Conservation (phyloP, 2,797 vertebrate genomes). For the Phoebastria nigripes region DNA sequence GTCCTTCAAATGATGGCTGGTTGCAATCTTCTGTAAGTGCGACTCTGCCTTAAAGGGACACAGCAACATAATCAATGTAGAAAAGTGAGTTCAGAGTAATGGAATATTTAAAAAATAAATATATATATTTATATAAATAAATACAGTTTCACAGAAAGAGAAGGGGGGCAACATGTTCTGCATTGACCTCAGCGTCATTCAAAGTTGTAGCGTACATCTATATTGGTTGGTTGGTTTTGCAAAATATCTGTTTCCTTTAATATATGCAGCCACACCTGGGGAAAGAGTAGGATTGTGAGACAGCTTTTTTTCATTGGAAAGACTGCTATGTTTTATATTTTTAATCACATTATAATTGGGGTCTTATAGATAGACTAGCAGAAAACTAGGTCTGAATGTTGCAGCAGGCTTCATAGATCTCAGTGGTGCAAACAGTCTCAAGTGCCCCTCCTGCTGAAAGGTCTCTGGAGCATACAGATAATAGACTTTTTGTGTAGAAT, state of each 20-base stretch:
- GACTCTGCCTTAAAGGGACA: neutral
- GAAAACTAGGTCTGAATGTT: neutral
- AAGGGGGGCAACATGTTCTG: neutral
- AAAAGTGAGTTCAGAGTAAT: neutral
- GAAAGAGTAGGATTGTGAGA: neutral
- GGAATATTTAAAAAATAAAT: neutral
- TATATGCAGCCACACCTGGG: neutral
- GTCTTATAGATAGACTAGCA: neutral
- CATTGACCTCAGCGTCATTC: neutral
- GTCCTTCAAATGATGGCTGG: neutral
- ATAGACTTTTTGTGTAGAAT: neutral
- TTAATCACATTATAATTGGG: neutral
- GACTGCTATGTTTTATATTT: neutral
- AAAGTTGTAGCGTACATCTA: accelerated
- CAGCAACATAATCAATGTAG: neutral
- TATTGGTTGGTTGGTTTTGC: neutral
- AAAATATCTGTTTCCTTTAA: neutral
- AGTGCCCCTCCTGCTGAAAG: neutral
- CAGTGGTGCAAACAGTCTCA: neutral
- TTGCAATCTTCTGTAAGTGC: neutral
- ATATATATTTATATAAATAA: neutral
- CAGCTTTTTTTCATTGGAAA: neutral
- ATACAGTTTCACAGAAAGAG: neutral
- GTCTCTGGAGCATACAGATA: neutral
- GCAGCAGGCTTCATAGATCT: neutral